These are phyloP conservation scores for Myotis davidii DNA, from an alignment of 2,113 vertebrate genomes.

Conservation along the genomic window DNA sequence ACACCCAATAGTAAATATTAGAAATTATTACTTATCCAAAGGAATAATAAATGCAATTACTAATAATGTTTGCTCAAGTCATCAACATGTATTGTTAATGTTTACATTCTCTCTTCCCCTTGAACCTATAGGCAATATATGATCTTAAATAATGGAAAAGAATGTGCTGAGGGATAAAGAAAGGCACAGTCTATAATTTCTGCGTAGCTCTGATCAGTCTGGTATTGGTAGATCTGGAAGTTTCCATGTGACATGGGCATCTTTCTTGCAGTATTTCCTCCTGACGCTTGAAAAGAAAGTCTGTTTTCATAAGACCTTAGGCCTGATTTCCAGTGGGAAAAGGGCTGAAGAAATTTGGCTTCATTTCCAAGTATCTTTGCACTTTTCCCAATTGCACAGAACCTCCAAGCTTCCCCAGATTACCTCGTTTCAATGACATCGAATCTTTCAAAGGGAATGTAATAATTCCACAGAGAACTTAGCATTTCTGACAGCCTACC, in stretches of 20 bases:
- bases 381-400: constrained; percentile 70
- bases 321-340: constrained; percentile 75
- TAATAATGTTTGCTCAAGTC: constrained; percentile 26
- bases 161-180: background rate
- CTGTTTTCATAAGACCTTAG: constrained; percentile 71
- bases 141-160: constrained; percentile 58
- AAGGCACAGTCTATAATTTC: background rate
- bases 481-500: constrained; percentile 80
- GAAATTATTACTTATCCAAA: constrained; percentile 31
- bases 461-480: constrained; percentile 80
- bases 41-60: constrained; percentile 17
- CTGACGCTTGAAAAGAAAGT: constrained; percentile 60
- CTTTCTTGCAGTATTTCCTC: constrained; percentile 53
- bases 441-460: constrained; percentile 80
- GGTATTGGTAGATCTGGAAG: background rate
- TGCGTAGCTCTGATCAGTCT: constrained; percentile 30
- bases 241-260: constrained; percentile 45
- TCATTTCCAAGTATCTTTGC: constrained; percentile 71
- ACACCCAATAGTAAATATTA: background rate
- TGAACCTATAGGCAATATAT: constrained; percentile 35
- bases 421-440: constrained; percentile 75
- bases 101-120: constrained; percentile 52
- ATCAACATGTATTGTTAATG: constrained; percentile 25
- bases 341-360: constrained; percentile 70
- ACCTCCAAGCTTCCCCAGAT: constrained; percentile 69